Percentiles rank a stretch among this genome's conserved stretches.
These are phyloP conservation scores for Pristionchus pacificus DNA, from an alignment of 1,140 invertebrate genomes.

Conservation along the genomic window DNA sequence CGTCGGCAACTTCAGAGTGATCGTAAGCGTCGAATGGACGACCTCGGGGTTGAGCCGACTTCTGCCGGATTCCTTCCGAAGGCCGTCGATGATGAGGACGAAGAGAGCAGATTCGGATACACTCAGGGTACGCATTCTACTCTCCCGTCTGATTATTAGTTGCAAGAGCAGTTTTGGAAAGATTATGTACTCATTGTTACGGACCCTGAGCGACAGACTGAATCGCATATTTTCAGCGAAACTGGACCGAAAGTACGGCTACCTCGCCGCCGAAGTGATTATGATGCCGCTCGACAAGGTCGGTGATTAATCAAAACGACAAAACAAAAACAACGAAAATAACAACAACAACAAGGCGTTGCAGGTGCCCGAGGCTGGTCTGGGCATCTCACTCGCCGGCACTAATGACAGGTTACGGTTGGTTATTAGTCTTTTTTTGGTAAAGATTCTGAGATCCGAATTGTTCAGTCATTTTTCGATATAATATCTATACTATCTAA, in stretches of 20 bases:
- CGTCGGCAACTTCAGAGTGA: no score
- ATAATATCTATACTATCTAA: no score
- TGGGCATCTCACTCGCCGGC: slow-evolving; percentile 87
- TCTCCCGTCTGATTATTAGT: background rate
- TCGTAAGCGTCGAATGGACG: background rate
- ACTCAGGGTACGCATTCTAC: slow-evolving; percentile 72
- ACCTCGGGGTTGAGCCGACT: background rate
- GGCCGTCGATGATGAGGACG: slow-evolving; percentile 70
- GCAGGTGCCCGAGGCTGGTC: slow-evolving; percentile 62
- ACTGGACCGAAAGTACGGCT: slow-evolving; percentile 82
- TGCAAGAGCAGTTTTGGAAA: background rate
- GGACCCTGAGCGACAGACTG: slow-evolving; percentile 18
- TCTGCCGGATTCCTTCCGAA: slow-evolving; percentile 67
- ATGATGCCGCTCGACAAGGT: slow-evolving; percentile 68
- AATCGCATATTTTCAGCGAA: slow-evolving; percentile 68
- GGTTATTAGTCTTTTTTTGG: background rate
- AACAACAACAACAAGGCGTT: no score
- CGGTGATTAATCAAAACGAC: background rate
- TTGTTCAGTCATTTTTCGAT: no score
- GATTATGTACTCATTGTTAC: slow-evolving; percentile 9
- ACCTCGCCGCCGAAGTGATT: slow-evolving; percentile 67
- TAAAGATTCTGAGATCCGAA: no score
- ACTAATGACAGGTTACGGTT: slow-evolving; percentile 11
- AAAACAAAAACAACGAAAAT: no score
- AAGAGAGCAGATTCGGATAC: slow-evolving; percentile 85